These are phyloP conservation scores for Microctonus brassicae DNA, from an alignment of 2,888 invertebrate species.

Conservation along the genomic window DNA sequence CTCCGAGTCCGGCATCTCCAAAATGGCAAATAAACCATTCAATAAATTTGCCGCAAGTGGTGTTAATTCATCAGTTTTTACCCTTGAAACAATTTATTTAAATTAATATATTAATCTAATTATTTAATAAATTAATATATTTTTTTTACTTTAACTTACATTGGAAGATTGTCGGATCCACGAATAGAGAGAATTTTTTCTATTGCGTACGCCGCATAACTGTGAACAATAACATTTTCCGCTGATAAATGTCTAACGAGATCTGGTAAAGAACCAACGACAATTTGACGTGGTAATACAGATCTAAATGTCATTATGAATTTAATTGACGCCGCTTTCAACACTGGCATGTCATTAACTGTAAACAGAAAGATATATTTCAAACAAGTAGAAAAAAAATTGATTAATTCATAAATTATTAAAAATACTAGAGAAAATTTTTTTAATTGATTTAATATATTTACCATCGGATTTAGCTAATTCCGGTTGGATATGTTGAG, in stretches of 20 bases:
- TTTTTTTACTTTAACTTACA: slow-evolving; percentile 69
- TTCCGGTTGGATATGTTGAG: slow-evolving; percentile 83
- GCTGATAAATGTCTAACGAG: slow-evolving; percentile 83
- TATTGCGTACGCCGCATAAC: slow-evolving; percentile 92
- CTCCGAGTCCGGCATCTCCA: slow-evolving; percentile 81
- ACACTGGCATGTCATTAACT: slow-evolving; percentile 90
- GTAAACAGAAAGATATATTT: slow-evolving; percentile 59
- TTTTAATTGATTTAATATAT: slow-evolving; percentile 32
- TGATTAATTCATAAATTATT: too few species aligned
- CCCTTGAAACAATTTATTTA: slow-evolving; percentile 65
- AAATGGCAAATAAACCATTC: slow-evolving; percentile 80
- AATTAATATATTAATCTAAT: slow-evolving; percentile 20
- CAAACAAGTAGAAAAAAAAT: not conserved
- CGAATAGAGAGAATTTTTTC: slow-evolving; percentile 89
- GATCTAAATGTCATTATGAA: slow-evolving; percentile 96
- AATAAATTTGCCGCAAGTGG: slow-evolving; percentile 81
- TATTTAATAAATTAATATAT: not conserved
- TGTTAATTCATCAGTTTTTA: slow-evolving; percentile 75
- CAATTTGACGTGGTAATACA: slow-evolving; percentile 84
- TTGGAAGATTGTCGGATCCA: slow-evolving; percentile 72
- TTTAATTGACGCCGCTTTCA: slow-evolving; percentile 97
- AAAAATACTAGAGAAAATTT: not conserved
- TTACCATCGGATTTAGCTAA: slow-evolving; percentile 81
- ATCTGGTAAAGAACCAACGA: slow-evolving; percentile 82
- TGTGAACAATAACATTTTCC: slow-evolving; percentile 89